phyloP scores from a whole-genome alignment of 2,113 vertebrate species.

The Oophaga pumilio region DNA sequence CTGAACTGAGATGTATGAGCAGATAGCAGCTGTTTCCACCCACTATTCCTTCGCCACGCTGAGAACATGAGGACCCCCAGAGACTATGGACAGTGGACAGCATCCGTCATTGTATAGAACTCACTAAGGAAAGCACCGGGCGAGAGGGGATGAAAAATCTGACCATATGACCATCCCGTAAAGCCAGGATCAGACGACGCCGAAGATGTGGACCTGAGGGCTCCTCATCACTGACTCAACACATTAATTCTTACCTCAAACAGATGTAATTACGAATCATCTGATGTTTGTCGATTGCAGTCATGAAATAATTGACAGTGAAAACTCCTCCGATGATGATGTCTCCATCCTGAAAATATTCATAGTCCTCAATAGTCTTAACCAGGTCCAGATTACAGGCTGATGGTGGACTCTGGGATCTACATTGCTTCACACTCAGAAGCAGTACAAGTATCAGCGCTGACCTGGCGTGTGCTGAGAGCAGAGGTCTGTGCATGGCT shows the following conservation, averaged over 20 bases:
- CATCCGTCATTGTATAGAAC: too few relatives aligned
- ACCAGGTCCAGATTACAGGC: too few relatives aligned
- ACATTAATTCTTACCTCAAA: background rate
- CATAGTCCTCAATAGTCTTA: background rate
- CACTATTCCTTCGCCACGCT: too few relatives aligned
- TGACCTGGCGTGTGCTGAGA: background rate
- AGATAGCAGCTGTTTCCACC: too few relatives aligned
- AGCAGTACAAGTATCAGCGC: background rate
- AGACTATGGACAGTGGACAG: too few relatives aligned
- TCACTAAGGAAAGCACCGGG: too few relatives aligned
- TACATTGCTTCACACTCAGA: background rate
- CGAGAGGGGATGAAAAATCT: too few relatives aligned
- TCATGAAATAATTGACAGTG: background rate
- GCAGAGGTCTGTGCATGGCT: background rate
- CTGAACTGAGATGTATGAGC: too few relatives aligned
- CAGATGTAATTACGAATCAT: background rate
- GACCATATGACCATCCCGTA: too few relatives aligned
- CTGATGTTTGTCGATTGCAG: background rate
- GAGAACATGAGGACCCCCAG: too few relatives aligned
- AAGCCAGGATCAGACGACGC: too few relatives aligned
- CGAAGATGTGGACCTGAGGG: background rate
- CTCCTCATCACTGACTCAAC: background rate
- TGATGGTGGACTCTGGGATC: background rate
- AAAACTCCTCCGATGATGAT: background rate
- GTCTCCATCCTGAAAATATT: background rate